These are phyloP conservation scores for Paradisaea rubra DNA, from an alignment of 2,113 vertebrate species.

Conservation along the genomic window DNA sequence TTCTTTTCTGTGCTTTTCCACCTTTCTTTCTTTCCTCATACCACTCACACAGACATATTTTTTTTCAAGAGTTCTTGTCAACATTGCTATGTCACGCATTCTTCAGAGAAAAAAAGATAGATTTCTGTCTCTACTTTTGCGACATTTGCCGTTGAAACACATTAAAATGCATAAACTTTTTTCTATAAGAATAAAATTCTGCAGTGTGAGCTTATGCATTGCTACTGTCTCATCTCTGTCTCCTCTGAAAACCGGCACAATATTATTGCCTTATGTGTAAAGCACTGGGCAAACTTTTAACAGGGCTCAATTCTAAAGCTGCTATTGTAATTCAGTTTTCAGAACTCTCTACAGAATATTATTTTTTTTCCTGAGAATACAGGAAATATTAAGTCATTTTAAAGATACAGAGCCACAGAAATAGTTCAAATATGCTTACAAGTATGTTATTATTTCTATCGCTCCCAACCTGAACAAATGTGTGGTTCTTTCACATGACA, in stretches of 20 bases:
- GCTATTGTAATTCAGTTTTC: neutral
- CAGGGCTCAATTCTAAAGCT: neutral
- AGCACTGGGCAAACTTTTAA: neutral
- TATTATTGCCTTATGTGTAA: neutral
- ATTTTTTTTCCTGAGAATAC: neutral
- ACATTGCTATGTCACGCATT: neutral
- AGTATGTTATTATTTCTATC: neutral
- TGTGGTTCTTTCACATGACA: neutral
- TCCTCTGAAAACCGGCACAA: neutral
- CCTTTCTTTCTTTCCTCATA: neutral
- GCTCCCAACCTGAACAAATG: neutral
- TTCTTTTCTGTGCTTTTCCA: neutral
- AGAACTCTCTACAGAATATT: neutral
- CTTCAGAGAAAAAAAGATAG: neutral
- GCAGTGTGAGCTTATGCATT: neutral
- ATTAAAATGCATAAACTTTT: neutral
- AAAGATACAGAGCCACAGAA: neutral
- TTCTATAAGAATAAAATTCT: neutral
- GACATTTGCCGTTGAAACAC: neutral
- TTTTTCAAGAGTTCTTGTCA: neutral
- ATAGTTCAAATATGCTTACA: neutral
- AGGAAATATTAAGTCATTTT: neutral
- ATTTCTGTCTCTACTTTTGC: neutral
- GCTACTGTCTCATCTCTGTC: neutral
- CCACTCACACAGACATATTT: accelerated